Evolutionary conservation across 1,140 invertebrate species (phyloP), one percentile per base, ranked within the genome.

Genomic region (Saccostrea cuccullata): DNA sequence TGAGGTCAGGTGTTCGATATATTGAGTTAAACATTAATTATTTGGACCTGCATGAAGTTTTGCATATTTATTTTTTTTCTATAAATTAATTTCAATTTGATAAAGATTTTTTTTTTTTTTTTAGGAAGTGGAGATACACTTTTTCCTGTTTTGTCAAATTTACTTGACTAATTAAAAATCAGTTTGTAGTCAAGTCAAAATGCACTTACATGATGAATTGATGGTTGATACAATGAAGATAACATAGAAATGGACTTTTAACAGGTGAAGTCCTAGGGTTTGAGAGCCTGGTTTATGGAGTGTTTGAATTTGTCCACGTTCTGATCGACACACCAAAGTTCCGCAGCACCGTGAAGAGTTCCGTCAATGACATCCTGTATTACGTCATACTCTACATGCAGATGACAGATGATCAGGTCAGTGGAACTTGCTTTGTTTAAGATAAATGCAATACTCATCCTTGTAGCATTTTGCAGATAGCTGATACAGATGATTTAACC

Each of bases 311-410:
- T 91, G 96, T 98, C 23, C 95, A 96, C 86, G 96, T 95, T 23
- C 94, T 97, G 40, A 95, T 97, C 15, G 96, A 97, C 86, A 95
- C 95, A 36, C 96, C 96, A 73, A 96, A 96, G 87, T 96, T 96
- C 89, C 95, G 96, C 1, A 95, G 95, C 88, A 94, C 96, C n/a
- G 95, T 98, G 0, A 96, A 96, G 90, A 96, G 96, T 92, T 96
- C 96, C 2, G 91, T 97, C 40, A 95, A 96, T 36, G 97, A 98
- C 92, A 94, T 98, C 4, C 95, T 97, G 82, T 97, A 97, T 92
- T 97, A 97, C 91, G 95, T 97, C 30, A 96, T 98, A 64, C 95
- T 97, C 56, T 97, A 97, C 90, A 97, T 97, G 96, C 97, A 97
- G 95, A 96, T 98, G 86, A 97, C 97, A 6, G 96, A 97, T 89